Base-by-base conservation (phyloP, 2,888 invertebrate species). In the Agriopis marginaria region DNA sequence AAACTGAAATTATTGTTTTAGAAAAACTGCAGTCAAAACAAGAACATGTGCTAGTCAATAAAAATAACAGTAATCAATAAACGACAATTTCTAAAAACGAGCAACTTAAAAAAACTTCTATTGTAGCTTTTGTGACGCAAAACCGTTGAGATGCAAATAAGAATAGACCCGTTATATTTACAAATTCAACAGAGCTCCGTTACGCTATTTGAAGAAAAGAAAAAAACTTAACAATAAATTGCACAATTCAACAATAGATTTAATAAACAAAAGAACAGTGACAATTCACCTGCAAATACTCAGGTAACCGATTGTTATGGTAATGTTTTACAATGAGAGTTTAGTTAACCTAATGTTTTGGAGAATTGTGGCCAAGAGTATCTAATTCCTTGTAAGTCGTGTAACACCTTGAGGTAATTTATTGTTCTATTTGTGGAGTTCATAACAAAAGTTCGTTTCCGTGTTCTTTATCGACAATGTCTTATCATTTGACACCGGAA, bases 231-330 rank as follows among this genome's bases (percentile, higher is more conserved):
- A 83, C 84, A 87, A 89, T 82, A 80, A 81, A 73, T 88, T 93
- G 91, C 89, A 86, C 92, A 93, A 92, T 84, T 82, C 83, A 79
- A 86, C 86, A 87, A 88, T 84, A 79, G 63, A 47, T 76, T 76
- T 72, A 76, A 76, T 83, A 84, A 83, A 89, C 87, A 87, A 89
- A 77, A 83, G 83, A 77, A 81, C 79, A 49, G 55, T 72, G 82
- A 85, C 87, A 89, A 89, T 90, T 86, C 91, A 93, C 93, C 92
- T 93, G 92, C 83, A 77, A 83, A 82, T 69, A 64, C 80, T 85
- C 92, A 93, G 93, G 92, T 93, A 93, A 89, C 82, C 86, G 87
- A 93, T 93, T 93, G 91, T 92, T 88, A 93, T 92, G 92, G 84
- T 91, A 92, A 92, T 92, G 76, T 76, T 77, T 84, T 82, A 93